Evolutionary conservation across 2,888 invertebrate genomes (phyloP), one percentile per base, ranked within the genome.

Genomic region (Dryobotodes eremita): DNA sequence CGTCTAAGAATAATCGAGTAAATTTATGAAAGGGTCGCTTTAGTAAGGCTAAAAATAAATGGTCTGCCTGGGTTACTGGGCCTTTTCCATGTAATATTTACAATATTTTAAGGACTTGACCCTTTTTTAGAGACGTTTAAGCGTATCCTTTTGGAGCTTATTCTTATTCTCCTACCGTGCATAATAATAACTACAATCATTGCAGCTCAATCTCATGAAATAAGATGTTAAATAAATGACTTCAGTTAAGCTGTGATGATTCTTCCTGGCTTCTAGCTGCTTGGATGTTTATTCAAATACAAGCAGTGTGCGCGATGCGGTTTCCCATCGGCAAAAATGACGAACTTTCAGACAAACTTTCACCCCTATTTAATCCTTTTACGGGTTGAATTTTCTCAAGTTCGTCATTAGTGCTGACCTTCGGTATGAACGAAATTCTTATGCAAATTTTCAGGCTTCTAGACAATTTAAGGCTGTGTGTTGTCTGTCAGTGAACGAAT

Each of bases 11-110:
- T 82, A 82, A 59, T 57, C 3, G 10, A 65, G 31, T 46, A 10
- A 82, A 36, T 82, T 53, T 59, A 59, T 50, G 59, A 65, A 75
- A 53, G 36, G 46, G 36, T 13, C 26, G 15, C 26, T 65, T 72
- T 66, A 61, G 53, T 82, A 20, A 36, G 6, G n/a, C 20, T 80
- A 53, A 53, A 75, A 59, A 53, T 66, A 75, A 53, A 53, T 75
- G 4, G 2, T 53, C 26, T 48, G 76, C 53, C 36, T 66, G 53
- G 42, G 59, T 26, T 53, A 46, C 17, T 23, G 17, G n/a, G 11
- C 15, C 11, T 36, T 53, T 65, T 65, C 42, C 65, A 48, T 50
- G 20, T 42, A 50, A 53, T 59, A 65, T 46, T 74, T 59, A 59
- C 15, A 53, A 48, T 81, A 50, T 65, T 82, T 64, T 57, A 53